A percentile compares a stretch with the other conserved stretches of the same genome.
phyloP scores from a whole-genome alignment of 2,797 vertebrate species.

The Sebastes jordani region DNA sequence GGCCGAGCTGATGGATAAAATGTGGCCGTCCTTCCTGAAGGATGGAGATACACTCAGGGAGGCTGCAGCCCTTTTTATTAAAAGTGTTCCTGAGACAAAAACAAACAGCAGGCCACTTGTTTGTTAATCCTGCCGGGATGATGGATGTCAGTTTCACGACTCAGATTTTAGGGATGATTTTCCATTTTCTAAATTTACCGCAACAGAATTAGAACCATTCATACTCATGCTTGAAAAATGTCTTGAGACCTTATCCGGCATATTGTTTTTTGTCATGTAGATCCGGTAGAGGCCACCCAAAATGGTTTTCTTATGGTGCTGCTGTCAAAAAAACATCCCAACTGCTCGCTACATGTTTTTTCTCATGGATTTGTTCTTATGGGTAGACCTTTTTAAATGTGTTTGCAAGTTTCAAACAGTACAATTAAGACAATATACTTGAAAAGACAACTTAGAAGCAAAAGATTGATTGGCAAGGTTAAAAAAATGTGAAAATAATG shows the following conservation, averaged over 20 bases:
- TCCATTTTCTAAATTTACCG: not conserved
- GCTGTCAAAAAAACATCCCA: not conserved
- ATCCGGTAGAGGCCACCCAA: not conserved
- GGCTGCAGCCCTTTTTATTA: conserved; percentile 77
- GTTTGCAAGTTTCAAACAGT: not conserved
- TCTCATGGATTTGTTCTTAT: not conserved
- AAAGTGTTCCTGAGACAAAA: conserved; percentile 68
- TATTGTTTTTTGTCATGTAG: not conserved
- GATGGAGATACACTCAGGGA: conserved; percentile 72
- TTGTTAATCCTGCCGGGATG: conserved; percentile 28
- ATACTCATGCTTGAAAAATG: not conserved
- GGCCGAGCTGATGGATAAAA: conserved; percentile 82
- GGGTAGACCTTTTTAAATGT: not conserved
- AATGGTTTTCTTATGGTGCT: not conserved
- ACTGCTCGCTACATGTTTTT: not conserved
- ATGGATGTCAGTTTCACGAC: conserved; percentile 10
- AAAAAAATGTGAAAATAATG: not conserved
- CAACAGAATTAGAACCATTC: not conserved
- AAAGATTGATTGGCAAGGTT: not conserved
- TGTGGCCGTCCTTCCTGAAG: conserved; percentile 78
- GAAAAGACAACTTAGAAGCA: not conserved
- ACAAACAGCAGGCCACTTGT: conserved; percentile 57
- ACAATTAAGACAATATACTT: not conserved
- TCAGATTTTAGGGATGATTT: conserved; percentile 13
- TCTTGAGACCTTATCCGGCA: not conserved